These are phyloP conservation scores for Myathropa florea DNA, from an alignment of 2,888 invertebrate species.

Conservation along the genomic window DNA sequence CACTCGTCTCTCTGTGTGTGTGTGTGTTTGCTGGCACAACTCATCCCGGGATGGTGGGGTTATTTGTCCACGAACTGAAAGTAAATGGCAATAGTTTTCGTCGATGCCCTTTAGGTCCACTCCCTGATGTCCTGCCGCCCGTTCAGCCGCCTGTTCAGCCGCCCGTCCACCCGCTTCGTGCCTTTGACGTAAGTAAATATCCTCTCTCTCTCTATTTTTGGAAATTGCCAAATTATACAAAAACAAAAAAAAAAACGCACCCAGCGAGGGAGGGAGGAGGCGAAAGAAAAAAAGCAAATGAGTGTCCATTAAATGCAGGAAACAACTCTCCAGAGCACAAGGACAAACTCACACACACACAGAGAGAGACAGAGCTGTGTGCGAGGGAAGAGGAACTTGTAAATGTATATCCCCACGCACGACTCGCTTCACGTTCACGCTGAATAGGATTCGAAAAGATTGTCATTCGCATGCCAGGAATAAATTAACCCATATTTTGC, in stretches of 20 bases:
- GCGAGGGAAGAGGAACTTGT: not conserved
- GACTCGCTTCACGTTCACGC: slow-evolving; percentile 38
- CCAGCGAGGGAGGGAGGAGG: not conserved
- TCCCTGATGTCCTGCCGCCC: not conserved
- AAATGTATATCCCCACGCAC: slow-evolving; percentile 30
- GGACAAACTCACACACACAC: slow-evolving; percentile 20
- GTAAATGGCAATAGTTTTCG: slow-evolving; percentile 42
- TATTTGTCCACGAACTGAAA: slow-evolving; percentile 17
- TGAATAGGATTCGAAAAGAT: slow-evolving; percentile 60
- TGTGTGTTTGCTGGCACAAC: not conserved
- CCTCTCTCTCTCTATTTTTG: slow-evolving; percentile 30
- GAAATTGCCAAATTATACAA: slow-evolving; percentile 64
- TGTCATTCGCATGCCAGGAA: slow-evolving; percentile 68
- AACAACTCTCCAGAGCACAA: slow-evolving; percentile 50
- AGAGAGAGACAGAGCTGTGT: not conserved
- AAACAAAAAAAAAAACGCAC: slow-evolving; percentile 6
- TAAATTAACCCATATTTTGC: slow-evolving; percentile 67
- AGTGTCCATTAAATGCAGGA: slow-evolving; percentile 66
- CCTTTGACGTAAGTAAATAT: slow-evolving; percentile 44
- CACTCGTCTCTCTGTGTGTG: too few relatives aligned
- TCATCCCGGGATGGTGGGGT: not conserved
- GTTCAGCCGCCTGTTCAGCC: too few relatives aligned
- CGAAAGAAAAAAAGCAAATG: slow-evolving; percentile 6
- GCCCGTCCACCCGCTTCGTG: too few relatives aligned
- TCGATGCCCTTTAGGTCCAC: slow-evolving; percentile 18